Evolutionary conservation across 2,113 vertebrate species (phyloP), one percentile per base, ranked within the genome.

Genomic region (Gopherus evgoodei): DNA sequence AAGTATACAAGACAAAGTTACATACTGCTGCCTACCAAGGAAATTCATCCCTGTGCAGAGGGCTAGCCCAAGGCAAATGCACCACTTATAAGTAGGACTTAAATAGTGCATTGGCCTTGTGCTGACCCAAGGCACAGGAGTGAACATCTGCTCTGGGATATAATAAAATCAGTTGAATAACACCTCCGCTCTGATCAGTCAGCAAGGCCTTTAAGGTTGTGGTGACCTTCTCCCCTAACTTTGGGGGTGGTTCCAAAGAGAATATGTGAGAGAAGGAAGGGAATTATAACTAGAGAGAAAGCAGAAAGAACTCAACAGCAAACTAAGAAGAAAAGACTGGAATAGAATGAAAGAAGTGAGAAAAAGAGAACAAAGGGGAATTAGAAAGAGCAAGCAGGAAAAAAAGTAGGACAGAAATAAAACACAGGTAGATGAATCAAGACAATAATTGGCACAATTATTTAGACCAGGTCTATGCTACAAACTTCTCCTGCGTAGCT

Each of bases 91-190:
- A 88, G 38, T 24, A 88, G 47, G 83, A 42, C 12, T 85, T 79
- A 56, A 87, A 87, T 85, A 90, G 82, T 56, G 90, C 75, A 87
- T 47, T 29, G 72, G 7, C 69, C n/a, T 72, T 22, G 19, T 42
- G 35, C 22, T 76, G 22, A 44, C 72, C 24, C 21, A 22, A 82
- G 86, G 88, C 29, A 82, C 1, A 52, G 35, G 50, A 50, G 24
- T 75, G 72, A 72, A 4, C 88, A 72, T 47, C 50, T 92, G 76
- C 83, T 87, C 52, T 65, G n/a, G 81, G 56, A 82, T 56, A 42
- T 38, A 42, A 44, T 27, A 79, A 86, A 95, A 93, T 54, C 84
- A 95, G 11, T 62, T 88, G 44, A 95, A 19, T 29, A 88, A 89
- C 52, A 4, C 31, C 21, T 76, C 38, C 25, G 38, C 42, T 76